Percentiles rank a stretch among this genome's conserved stretches.
These are phyloP conservation scores for Sthenelais limicola DNA, from an alignment of 2,888 invertebrate genomes.

Conservation along the genomic window DNA sequence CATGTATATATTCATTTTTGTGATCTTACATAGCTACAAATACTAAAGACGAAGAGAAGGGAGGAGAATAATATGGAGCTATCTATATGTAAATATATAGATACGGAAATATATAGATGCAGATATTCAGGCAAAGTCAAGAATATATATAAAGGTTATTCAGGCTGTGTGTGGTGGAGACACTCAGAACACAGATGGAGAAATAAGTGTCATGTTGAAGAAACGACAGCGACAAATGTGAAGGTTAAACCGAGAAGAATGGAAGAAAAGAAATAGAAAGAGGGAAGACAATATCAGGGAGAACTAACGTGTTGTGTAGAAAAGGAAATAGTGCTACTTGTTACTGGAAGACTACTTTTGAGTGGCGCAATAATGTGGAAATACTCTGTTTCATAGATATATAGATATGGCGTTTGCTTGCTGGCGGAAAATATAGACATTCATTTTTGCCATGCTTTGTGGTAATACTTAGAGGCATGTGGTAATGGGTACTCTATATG, in stretches of 20 bases:
- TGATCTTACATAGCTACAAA: too few species aligned
- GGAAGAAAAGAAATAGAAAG: constrained; percentile 15
- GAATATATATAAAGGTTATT: too few species aligned
- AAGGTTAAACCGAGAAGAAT: constrained; percentile 6
- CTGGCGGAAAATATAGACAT: constrained; percentile 32
- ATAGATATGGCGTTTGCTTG: constrained; percentile 17
- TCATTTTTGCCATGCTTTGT: constrained; percentile 36
- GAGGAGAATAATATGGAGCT: constrained; percentile 11
- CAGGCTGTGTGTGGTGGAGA: too few species aligned
- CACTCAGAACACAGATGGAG: constrained; percentile 12
- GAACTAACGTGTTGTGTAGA: not conserved
- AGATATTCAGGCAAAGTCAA: constrained; percentile 32
- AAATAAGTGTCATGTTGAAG: too few species aligned
- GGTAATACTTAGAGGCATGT: not conserved
- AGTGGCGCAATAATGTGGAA: too few species aligned
- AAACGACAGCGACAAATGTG: too few species aligned
- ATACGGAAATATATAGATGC: too few species aligned
- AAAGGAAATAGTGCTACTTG: too few species aligned
- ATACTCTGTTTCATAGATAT: not conserved
- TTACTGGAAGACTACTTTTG: too few species aligned
- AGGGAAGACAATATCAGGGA: not conserved
- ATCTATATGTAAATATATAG: too few species aligned
- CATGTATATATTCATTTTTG: too few species aligned
- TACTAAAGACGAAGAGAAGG: constrained; percentile 14
- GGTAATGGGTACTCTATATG: constrained; percentile 2